Evolutionary conservation across 2,888 invertebrate species (phyloP).

Genomic region (Drosophila formosana): DNA sequence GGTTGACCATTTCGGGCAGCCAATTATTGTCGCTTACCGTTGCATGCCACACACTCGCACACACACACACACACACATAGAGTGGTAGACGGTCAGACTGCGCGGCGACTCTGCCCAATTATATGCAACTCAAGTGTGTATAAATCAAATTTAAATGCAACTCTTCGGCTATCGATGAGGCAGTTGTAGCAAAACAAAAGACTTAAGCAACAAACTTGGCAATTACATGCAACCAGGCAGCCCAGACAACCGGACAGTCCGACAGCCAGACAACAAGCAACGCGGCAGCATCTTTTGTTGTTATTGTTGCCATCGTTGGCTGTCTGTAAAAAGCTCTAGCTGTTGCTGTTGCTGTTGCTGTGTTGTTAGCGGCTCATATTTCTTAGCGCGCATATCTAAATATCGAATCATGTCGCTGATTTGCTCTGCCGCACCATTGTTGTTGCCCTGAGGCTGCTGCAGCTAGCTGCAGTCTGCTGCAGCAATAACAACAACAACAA

Average conservation of each 20-base stretch:
- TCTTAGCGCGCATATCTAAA: slow-evolving; percentile 80
- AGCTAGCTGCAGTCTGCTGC: slow-evolving; percentile 29
- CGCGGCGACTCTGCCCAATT: slow-evolving; percentile 73
- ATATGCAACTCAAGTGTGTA: slow-evolving; percentile 70
- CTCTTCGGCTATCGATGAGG: slow-evolving; percentile 61
- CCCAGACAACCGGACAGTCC: slow-evolving; percentile 26
- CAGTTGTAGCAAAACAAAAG: slow-evolving; percentile 69
- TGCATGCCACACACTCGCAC: slow-evolving; percentile 10
- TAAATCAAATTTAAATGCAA: slow-evolving; percentile 80
- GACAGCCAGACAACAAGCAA: slow-evolving; percentile 29
- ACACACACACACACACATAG: background rate
- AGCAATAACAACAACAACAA: slow-evolving; percentile 38
- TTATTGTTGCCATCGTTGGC: slow-evolving; percentile 44
- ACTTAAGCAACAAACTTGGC: slow-evolving; percentile 80
- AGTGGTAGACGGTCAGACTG: slow-evolving; percentile 41
- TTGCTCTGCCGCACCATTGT: slow-evolving; percentile 75
- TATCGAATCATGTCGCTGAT: slow-evolving; percentile 81
- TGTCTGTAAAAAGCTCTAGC: slow-evolving; percentile 31
- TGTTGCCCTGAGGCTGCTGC: slow-evolving; percentile 23
- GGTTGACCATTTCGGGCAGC: slow-evolving; percentile 21
- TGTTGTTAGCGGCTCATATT: slow-evolving; percentile 79
- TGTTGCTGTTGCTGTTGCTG: slow-evolving; percentile 31
- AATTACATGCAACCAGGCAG: slow-evolving; percentile 68
- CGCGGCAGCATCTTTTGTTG: slow-evolving; percentile 65
- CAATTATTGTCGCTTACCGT: slow-evolving; percentile 43